Percentiles rank a stretch among this genome's conserved stretches.
Conservation (phyloP, 2,113 vertebrate genomes). For the Hyperopisus bebe region DNA sequence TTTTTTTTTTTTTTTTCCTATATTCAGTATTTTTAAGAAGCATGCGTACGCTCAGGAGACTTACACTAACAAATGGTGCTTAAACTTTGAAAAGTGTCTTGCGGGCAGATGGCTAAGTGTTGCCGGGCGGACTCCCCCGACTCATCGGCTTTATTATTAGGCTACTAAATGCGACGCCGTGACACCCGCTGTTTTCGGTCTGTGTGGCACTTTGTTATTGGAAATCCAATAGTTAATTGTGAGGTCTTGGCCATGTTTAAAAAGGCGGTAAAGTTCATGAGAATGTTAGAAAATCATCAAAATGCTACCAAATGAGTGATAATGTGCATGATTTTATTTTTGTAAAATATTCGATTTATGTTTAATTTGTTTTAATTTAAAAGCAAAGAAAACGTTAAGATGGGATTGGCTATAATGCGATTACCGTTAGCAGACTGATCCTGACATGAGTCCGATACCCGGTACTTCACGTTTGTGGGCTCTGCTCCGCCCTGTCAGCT, state of each 20-base stretch:
- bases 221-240: background rate
- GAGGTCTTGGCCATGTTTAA: background rate
- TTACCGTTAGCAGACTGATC: constrained; percentile 20
- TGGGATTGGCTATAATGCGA: background rate
- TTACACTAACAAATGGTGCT: constrained; percentile 2
- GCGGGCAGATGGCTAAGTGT: constrained; percentile 16
- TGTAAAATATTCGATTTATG: background rate
- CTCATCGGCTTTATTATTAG: background rate
- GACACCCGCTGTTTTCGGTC: background rate
- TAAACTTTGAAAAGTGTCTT: background rate
- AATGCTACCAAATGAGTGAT: background rate
- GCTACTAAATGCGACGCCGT: background rate
- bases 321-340: background rate
- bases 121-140: background rate
- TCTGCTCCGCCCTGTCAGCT: background rate
- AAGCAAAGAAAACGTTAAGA: background rate
- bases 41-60: background rate
- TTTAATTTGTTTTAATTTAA: background rate
- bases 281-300: background rate
- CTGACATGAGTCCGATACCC: constrained; percentile 20
- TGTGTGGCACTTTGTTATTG: background rate
- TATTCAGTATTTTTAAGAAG: background rate
- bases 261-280: background rate
- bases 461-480: constrained; percentile 29
- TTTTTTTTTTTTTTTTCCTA: background rate